Evolutionary conservation across 2,113 vertebrate genomes (phyloP), one percentile per base, ranked within the genome.

Genomic region (Tamias sibiricus): DNA sequence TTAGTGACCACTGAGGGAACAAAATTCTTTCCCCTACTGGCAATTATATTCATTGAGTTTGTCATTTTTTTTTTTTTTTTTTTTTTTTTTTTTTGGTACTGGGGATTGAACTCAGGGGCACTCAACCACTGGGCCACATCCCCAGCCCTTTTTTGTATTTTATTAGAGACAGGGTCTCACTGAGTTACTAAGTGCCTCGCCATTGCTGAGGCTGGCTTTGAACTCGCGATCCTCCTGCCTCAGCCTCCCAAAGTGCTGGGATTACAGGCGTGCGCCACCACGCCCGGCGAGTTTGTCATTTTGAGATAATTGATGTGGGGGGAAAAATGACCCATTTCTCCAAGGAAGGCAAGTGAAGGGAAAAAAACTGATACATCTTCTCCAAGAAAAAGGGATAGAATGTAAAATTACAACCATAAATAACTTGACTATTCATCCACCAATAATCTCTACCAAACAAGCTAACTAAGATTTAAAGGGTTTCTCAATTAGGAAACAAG

Each of bases 281-380:
- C n/a, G n/a, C n/a, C n/a, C n/a, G n/a, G n/a, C n/a, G 71, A 54
- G 40, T 59, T 84, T 88, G 28, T 94, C 59, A 74, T 87, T 90
- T 94, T 82, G 81, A 77, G 30, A 47, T 87, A 80, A 69, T 26
- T 62, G 59, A 75, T 84, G 11, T 69, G 47, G 0, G 20, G 5
- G 30, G 12, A 89, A n/a, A 77, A 12, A 42, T 3, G 14, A 13
- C 16, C 44, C 3, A 66, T 85, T 88, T 95, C 28, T 71, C 52
- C 57, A 42, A 42, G 79, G 71, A 85, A 57, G 76, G 42, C 14
- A 57, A 88, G 37, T n/a, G 11, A 52, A 72, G 37, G 24, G 71
- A 80, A 92, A 24, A 37, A 81, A 54, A 5, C 12, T 5, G 20
- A 10, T 40, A 35, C 72, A 69, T 74, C 37, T 42, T 76, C 42